Percentiles rank a stretch among this genome's conserved stretches.
Conservation (phyloP, 2,113 vertebrate species). For the Cebidichthys violaceus region DNA sequence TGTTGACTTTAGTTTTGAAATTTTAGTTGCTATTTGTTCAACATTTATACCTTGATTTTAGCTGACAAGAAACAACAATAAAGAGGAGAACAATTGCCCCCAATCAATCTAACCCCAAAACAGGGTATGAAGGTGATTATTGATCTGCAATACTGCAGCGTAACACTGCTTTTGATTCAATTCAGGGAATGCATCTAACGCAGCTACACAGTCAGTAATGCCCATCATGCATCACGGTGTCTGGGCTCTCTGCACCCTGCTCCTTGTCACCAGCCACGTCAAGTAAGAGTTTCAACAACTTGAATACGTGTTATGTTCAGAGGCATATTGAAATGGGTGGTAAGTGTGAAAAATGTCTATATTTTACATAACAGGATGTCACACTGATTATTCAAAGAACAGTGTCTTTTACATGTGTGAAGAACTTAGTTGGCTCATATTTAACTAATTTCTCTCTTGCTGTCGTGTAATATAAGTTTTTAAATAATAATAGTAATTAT, state of each 20-base stretch:
- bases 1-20: not conserved
- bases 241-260: not conserved
- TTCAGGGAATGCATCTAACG: not conserved
- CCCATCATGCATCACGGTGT: not conserved
- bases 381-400: not conserved
- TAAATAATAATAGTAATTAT: not conserved
- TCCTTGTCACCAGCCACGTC: not conserved
- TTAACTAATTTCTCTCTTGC: too few species aligned
- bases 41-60: not conserved
- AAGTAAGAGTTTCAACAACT: not conserved
- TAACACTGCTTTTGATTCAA: not conserved
- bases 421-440: too few species aligned
- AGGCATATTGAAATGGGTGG: not conserved
- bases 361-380: constrained; percentile 26
- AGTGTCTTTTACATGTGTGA: not conserved
- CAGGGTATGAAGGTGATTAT: not conserved
- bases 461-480: not conserved
- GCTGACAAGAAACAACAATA: not conserved
- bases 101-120: not conserved
- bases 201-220: too few species aligned
- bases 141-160: not conserved
- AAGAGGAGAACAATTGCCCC: not conserved
- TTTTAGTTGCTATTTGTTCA: not conserved
- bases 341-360: not conserved
- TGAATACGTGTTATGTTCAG: fast-evolving